phyloP scores from a whole-genome alignment of 2,113 vertebrate species.

The Cynoglossus semilaevis region DNA sequence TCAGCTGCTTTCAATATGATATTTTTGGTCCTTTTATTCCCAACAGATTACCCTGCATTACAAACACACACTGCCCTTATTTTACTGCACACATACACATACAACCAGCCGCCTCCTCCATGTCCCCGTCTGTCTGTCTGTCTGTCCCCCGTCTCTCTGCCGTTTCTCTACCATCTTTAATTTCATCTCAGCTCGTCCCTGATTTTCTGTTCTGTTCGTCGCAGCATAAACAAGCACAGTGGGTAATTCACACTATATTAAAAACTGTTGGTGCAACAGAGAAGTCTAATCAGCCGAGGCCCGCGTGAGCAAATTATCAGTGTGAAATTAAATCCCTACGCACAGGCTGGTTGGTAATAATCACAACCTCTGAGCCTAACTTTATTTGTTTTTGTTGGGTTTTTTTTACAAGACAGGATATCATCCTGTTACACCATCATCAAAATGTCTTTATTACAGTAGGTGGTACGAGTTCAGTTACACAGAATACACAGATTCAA shows the following conservation, averaged over 20 bases:
- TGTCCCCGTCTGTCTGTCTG: conserved; percentile 35
- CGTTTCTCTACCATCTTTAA: conserved; percentile 80
- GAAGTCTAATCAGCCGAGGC: conserved; percentile 90
- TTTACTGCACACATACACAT: not conserved
- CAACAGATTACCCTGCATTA: conserved; percentile 59
- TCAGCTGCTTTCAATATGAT: conserved; percentile 79
- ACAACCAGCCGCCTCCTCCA: not conserved
- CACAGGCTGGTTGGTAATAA: conserved; percentile 65
- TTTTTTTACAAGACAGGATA: conserved; percentile 35
- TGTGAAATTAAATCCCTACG: conserved; percentile 92
- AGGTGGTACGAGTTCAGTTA: too few relatives aligned
- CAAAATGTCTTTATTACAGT: conserved; percentile 47
- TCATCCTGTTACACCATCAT: conserved; percentile 44
- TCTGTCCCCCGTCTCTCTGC: conserved; percentile 59
- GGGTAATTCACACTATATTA: conserved; percentile 96
- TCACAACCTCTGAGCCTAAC: conserved; percentile 62
- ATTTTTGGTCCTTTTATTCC: conserved; percentile 60
- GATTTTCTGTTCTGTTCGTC: conserved; percentile 86
- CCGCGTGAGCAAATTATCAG: conserved; percentile 95
- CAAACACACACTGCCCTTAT: conserved; percentile 50
- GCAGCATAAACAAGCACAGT: conserved; percentile 94
- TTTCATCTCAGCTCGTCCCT: conserved; percentile 81
- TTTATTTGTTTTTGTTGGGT: conserved; percentile 51
- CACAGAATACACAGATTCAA: too few relatives aligned
- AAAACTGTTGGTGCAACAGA: conserved; percentile 92